phyloP scores from a whole-genome alignment of 2,113 vertebrate species.

The Mohoua ochrocephala region DNA sequence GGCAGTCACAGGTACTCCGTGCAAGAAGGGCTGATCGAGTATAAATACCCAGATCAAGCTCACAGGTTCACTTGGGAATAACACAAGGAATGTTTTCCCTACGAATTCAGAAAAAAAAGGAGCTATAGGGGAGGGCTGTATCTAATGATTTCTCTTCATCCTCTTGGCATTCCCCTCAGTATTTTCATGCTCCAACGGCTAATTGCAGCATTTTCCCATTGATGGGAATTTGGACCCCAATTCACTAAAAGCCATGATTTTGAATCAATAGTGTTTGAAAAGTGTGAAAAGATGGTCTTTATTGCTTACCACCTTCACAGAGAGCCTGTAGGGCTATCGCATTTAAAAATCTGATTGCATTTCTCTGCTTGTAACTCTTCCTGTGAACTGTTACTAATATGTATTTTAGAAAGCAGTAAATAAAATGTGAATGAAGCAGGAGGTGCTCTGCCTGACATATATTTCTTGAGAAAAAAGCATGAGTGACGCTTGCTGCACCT shows the following conservation, averaged over 20 bases:
- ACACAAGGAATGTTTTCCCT: not conserved
- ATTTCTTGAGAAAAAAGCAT: not conserved
- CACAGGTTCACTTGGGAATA: not conserved
- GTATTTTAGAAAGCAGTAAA: not conserved
- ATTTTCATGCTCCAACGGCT: not conserved
- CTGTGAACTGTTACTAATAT: not conserved
- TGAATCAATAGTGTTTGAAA: not conserved
- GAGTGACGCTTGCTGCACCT: not conserved
- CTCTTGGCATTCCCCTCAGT: not conserved
- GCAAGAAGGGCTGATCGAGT: accelerated
- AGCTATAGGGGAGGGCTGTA: not conserved
- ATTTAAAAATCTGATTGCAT: not conserved
- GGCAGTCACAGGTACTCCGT: not conserved
- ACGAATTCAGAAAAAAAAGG: not conserved
- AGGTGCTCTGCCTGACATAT: not conserved
- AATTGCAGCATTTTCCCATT: not conserved
- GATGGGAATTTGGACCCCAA: not conserved
- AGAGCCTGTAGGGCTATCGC: not conserved
- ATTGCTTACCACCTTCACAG: not conserved
- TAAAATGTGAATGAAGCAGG: not conserved
- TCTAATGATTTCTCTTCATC: not conserved
- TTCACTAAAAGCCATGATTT: not conserved
- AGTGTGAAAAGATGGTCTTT: not conserved
- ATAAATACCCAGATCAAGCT: not conserved
- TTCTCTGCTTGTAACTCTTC: not conserved